Evolutionary conservation across 2,888 invertebrate species (phyloP).

Genomic region (Drosophila stalkeri): DNA sequence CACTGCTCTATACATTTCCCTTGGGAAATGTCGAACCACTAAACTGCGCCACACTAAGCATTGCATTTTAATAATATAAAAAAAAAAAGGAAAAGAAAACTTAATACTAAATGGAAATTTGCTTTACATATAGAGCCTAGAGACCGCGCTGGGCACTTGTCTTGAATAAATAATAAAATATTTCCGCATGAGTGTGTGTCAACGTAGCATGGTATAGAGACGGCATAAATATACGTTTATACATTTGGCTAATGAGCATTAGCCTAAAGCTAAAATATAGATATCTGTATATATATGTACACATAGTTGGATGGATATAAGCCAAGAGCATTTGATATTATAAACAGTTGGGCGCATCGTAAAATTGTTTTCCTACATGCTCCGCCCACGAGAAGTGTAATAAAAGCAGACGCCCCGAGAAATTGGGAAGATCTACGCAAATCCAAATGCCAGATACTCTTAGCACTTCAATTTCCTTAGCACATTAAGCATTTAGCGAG

Average conservation of each 20-base stretch:
- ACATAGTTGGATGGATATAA: conserved; percentile 46
- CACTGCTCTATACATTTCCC: not conserved
- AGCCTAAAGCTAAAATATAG: conserved; percentile 33
- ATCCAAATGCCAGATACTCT: conserved; percentile 50
- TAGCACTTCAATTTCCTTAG: conserved; percentile 60
- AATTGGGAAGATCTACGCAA: conserved; percentile 55
- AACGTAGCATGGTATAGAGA: conserved; percentile 37
- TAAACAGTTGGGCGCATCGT: conserved; percentile 68
- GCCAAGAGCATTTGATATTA: conserved; percentile 65
- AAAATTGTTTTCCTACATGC: conserved; percentile 64
- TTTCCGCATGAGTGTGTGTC: conserved; percentile 63
- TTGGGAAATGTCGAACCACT: conserved; percentile 9
- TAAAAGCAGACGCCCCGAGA: conserved; percentile 62
- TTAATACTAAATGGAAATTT: conserved; percentile 1
- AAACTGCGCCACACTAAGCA: conserved; percentile 15
- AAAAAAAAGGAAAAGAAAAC: not conserved
- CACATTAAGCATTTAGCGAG: conserved; percentile 31
- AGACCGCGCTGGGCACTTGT: conserved; percentile 53
- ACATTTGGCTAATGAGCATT: conserved; percentile 31
- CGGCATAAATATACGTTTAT: conserved; percentile 28
- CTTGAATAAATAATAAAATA: conserved; percentile 65
- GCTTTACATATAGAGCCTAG: conserved; percentile 13
- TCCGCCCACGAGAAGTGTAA: conserved; percentile 66
- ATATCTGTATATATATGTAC: conserved; percentile 13
- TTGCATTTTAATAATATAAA: conserved; percentile 16